Conservation (phyloP, 23 tunicate genomes). For the Aplidium turbinatum region DNA sequence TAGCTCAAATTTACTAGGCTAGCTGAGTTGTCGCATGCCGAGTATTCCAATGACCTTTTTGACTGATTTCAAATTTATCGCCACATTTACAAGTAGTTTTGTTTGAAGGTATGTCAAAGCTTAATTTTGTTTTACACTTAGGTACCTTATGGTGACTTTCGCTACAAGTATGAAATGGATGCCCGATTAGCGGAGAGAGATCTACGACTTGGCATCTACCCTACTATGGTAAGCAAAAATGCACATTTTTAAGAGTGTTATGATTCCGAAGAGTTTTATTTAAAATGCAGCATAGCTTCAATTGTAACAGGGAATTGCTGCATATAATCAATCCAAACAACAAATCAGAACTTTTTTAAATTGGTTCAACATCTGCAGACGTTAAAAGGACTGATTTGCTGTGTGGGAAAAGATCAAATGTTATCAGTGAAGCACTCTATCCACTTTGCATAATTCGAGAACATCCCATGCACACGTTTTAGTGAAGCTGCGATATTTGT, state of each 20-base stretch:
- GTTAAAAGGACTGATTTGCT: too few species aligned
- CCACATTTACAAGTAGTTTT: not conserved
- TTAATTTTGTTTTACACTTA: too few species aligned
- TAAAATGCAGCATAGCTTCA: not conserved
- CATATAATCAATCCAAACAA: not conserved
- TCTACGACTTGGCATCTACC: not conserved
- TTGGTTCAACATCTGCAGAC: too few species aligned
- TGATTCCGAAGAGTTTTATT: not conserved
- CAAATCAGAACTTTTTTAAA: too few species aligned
- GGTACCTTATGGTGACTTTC: not conserved
- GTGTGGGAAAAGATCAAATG: too few species aligned
- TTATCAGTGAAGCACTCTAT: too few species aligned
- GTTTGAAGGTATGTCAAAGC: too few species aligned
- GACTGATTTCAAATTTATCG: not conserved
- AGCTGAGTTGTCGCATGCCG: not conserved
- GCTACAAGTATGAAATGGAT: not conserved
- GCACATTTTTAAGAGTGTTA: too few species aligned
- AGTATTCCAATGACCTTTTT: not conserved
- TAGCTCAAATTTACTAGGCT: too few species aligned
- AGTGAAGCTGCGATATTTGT: too few species aligned
- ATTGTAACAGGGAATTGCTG: not conserved
- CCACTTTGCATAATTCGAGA: too few species aligned
- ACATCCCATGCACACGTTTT: too few species aligned
- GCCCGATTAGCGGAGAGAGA: not conserved
- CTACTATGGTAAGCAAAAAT: not conserved